Percentiles rank a stretch among this genome's conserved stretches.
These are phyloP conservation scores for Capreolus pygargus DNA, from an alignment of 2,113 vertebrate genomes.

Conservation along the genomic window DNA sequence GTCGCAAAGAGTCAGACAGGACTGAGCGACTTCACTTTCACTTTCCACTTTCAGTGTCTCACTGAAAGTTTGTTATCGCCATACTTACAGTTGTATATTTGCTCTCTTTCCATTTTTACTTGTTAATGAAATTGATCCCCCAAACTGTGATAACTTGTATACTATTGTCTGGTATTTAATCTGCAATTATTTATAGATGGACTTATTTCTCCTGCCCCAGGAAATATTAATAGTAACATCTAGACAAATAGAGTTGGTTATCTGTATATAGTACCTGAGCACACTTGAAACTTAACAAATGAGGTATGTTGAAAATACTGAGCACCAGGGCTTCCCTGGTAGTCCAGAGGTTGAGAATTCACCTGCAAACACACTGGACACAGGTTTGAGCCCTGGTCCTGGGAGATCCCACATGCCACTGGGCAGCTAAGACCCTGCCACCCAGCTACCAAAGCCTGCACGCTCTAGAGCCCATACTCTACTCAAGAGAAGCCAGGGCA, in stretches of 20 bases:
- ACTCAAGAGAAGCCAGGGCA: not conserved
- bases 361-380: not conserved
- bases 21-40: not conserved
- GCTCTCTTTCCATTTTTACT: not conserved
- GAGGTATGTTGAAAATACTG: not conserved
- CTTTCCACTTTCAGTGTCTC: not conserved
- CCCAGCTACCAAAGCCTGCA: not conserved
- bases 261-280: not conserved
- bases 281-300: not conserved
- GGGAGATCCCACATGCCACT: not conserved
- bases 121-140: not conserved
- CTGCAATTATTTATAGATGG: not conserved
- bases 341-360: not conserved
- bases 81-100: not conserved
- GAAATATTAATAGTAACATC: not conserved
- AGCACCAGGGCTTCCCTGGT: not conserved
- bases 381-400: not conserved
- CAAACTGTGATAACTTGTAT: not conserved
- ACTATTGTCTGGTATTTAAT: not conserved
- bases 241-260: not conserved
- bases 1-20: accelerated
- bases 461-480: not conserved
- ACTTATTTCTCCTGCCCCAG: not conserved
- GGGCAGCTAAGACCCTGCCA: not conserved
- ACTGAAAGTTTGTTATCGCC: not conserved